Conservation (phyloP, 2,797 vertebrate species). For the Enteromius trimaculatus region DNA sequence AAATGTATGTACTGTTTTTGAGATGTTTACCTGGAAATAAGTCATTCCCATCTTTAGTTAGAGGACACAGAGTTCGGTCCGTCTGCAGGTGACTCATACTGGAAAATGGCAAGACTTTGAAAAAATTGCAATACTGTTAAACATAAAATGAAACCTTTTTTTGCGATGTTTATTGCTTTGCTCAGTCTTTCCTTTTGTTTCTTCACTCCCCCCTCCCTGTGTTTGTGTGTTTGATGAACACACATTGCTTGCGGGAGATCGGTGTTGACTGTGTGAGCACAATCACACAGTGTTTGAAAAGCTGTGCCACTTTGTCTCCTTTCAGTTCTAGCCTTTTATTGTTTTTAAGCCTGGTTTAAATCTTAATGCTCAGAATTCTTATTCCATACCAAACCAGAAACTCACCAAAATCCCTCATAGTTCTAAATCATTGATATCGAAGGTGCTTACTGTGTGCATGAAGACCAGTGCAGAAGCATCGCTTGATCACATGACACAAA, state of each 20-base stretch:
- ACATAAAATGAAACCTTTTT: constrained; percentile 6
- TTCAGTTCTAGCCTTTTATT: constrained; percentile 72
- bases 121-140: constrained; percentile 33
- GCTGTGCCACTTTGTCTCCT: constrained; percentile 65
- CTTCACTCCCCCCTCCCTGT: neutral
- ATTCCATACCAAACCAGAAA: neutral
- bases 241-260: constrained; percentile 36
- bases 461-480: constrained; percentile 69
- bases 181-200: neutral
- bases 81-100: constrained; percentile 75
- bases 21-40: constrained; percentile 83
- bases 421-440: neutral
- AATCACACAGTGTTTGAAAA: constrained; percentile 72
- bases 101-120: constrained; percentile 81
- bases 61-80: constrained; percentile 78
- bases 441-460: constrained; percentile 70
- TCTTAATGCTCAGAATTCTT: neutral
- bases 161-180: neutral
- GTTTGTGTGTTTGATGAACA: constrained; percentile 47
- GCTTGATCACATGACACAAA: constrained; percentile 66
- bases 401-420: neutral
- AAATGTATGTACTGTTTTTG: neutral
- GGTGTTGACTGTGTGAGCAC: constrained; percentile 55
- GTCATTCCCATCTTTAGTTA: constrained; percentile 79
- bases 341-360: constrained; percentile 59